Evolutionary conservation across 1,140 invertebrate species (phyloP).

Genomic region (Temnothorax nylanderi): DNA sequence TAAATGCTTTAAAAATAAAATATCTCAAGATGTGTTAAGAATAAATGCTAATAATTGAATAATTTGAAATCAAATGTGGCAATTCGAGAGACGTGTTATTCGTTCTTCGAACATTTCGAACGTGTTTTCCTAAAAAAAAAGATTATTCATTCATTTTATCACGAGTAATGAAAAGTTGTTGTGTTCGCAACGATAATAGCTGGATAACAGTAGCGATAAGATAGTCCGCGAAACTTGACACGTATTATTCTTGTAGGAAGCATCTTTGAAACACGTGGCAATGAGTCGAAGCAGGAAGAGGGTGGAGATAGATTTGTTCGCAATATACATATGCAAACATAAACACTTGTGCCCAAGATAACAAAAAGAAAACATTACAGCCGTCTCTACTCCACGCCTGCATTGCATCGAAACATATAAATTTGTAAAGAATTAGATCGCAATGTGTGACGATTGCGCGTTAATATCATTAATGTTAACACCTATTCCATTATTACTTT

Average conservation of each 20-base stretch:
- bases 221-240: slow-evolving; percentile 55
- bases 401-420: background rate
- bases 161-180: background rate
- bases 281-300: slow-evolving; percentile 62
- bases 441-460: background rate
- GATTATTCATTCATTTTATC: background rate
- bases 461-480: background rate
- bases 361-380: slow-evolving; percentile 23
- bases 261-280: slow-evolving; percentile 64
- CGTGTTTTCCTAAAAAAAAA: background rate
- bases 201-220: slow-evolving; percentile 62
- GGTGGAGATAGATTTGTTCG: slow-evolving; percentile 59
- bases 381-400: background rate
- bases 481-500: background rate
- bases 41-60: background rate
- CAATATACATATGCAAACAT: background rate
- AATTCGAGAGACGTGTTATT: background rate
- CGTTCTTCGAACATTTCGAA: too few relatives aligned
- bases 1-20: background rate
- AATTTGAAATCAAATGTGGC: background rate
- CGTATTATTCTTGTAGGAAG: slow-evolving; percentile 37
- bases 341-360: slow-evolving; percentile 37
- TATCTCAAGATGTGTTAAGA: background rate
- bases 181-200: background rate
- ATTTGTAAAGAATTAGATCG: background rate